These are phyloP conservation scores for Strix occidentalis DNA, from an alignment of 2,797 vertebrate species.

Conservation along the genomic window DNA sequence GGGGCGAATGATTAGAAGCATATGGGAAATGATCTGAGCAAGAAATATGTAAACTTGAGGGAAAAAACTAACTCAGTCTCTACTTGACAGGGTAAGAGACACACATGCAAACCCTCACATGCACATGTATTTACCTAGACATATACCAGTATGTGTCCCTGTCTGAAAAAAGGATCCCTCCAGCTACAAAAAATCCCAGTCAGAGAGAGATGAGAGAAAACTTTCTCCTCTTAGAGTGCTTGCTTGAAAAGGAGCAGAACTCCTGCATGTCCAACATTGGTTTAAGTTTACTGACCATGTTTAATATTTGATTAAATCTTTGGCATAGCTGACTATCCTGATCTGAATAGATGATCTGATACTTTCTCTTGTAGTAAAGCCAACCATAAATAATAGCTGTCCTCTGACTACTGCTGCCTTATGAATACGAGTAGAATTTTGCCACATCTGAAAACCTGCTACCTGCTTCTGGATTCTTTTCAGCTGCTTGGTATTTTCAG, in stretches of 20 bases:
- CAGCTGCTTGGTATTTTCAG: not conserved
- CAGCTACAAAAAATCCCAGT: not conserved
- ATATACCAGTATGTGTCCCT: not conserved
- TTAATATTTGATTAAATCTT: slow-evolving; percentile 71
- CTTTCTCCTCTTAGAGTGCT: not conserved
- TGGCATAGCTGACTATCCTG: slow-evolving; percentile 29
- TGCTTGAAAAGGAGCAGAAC: not conserved
- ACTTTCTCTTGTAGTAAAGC: slow-evolving; percentile 37
- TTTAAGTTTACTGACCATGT: slow-evolving; percentile 67
- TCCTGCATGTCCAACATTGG: not conserved
- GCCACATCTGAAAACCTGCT: not conserved
- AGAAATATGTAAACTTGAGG: not conserved
- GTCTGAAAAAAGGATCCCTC: not conserved
- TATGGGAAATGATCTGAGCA: fast-evolving
- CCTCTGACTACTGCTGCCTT: not conserved
- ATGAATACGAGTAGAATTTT: not conserved
- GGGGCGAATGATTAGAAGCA: not conserved
- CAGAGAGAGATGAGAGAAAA: not conserved
- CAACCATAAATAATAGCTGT: slow-evolving; percentile 32
- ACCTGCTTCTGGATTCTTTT: not conserved
- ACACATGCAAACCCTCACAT: fast-evolving
- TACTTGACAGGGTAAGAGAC: not conserved
- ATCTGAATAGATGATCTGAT: slow-evolving; percentile 48
- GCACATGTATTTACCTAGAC: not conserved
- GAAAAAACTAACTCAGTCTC: not conserved